Evolutionary conservation across 2,888 invertebrate species (phyloP), one percentile per base, ranked within the genome.

Genomic region (Sesia apiformis): DNA sequence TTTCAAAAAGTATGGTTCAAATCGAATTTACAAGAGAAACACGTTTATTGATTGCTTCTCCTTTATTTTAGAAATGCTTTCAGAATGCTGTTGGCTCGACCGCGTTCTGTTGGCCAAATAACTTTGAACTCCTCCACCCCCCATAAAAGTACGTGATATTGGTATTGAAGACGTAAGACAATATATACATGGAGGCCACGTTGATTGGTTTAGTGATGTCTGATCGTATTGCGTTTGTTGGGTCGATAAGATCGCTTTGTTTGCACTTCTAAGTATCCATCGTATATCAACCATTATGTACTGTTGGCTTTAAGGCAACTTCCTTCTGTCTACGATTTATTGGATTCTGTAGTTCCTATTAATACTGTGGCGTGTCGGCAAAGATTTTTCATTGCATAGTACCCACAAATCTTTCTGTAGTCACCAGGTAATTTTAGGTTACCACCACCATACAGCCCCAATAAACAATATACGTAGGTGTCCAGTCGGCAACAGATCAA

Each of bases 181-280:
- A 5, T 46, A 49, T 38, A 52, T 55, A 54, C 52, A 40, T 38
- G 52, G 55, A 51, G 59, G 46, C 62, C 61, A 55, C 38, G 7
- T 54, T 51, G 7, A 39, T 52, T 66, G 66, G 69, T 58, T 58
- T 52, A 60, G 59, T 66, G 63, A 63, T 61, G 63, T 61, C 60
- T 66, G 67, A 64, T 70, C 63, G 64, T 59, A 69, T 64, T 69
- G 66, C 67, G 57, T 66, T 57, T 56, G 53, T 55, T 61, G 53
- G 61, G 61, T 68, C 66, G 66, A 68, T 70, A 66, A 55, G 55
- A 66, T 58, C 62, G 62, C 64, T 69, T 67, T 71, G 70, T 72
- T 69, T 70, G 67, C 63, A 65, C 63, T 69, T 57, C 56, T 62
- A 60, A 63, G 55, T 62, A 63, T 54, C 57, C 53, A 53, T 55